A percentile compares a stretch with the other conserved stretches of the same genome.
phyloP scores from a whole-genome alignment of 2,888 invertebrate species.

The Clistopyga incitator region DNA sequence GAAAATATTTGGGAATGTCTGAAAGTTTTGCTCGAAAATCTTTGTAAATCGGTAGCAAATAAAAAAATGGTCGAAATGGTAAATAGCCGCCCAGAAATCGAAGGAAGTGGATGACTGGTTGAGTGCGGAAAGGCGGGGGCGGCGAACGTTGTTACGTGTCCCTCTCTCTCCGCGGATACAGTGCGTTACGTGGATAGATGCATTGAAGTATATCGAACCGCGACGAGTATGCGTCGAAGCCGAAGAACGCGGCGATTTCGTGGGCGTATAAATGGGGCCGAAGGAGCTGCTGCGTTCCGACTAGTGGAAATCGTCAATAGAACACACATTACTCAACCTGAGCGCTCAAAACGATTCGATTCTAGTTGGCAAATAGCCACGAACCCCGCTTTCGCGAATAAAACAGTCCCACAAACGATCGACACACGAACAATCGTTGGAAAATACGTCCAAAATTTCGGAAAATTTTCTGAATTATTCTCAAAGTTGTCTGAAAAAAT shows the following conservation, averaged over 20 bases:
- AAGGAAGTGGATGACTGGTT: slow-evolving; percentile 1
- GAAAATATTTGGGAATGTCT: too few species aligned
- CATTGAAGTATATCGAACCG: slow-evolving; percentile 45
- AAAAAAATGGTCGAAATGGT: neutral
- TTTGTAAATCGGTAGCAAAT: neutral
- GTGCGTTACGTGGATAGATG: slow-evolving; percentile 27
- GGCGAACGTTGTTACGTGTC: slow-evolving; percentile 11
- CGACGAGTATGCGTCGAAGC: slow-evolving; percentile 12
- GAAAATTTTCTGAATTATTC: too few species aligned
- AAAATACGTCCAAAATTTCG: too few species aligned
- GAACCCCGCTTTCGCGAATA: slow-evolving; percentile 16
- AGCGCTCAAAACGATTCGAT: slow-evolving; percentile 45
- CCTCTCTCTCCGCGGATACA: neutral
- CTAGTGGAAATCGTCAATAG: slow-evolving; percentile 1
- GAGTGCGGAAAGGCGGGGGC: neutral
- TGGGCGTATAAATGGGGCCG: slow-evolving; percentile 58
- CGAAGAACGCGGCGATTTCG: slow-evolving; percentile 45
- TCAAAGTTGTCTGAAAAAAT: too few species aligned
- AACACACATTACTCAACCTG: slow-evolving; percentile 22
- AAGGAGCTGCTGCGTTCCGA: slow-evolving; percentile 9
- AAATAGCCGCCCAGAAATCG: neutral
- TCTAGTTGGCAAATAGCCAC: slow-evolving; percentile 52
- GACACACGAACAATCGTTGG: too few species aligned
- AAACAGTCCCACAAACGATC: slow-evolving; percentile 1
- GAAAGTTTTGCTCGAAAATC: too few species aligned